phyloP scores from a whole-genome alignment of 2,888 invertebrate species.

The Flexamia atlantica region DNA sequence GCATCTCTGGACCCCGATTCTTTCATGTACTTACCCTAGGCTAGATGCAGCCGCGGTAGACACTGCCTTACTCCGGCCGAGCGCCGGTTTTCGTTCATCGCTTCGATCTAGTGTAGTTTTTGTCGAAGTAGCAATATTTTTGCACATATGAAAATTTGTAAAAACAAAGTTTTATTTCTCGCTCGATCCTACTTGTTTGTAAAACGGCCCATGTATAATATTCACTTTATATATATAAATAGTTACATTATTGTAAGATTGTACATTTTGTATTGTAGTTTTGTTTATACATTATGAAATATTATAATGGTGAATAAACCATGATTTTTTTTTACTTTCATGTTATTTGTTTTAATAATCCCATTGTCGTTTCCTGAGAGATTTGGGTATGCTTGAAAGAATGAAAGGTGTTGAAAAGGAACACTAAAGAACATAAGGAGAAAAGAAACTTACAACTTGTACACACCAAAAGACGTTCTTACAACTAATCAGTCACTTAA shows the following conservation, averaged over 20 bases:
- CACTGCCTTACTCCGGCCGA: slow-evolving; percentile 60
- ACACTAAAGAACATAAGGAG: no score
- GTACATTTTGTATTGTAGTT: slow-evolving; percentile 88
- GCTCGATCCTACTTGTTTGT: slow-evolving; percentile 63
- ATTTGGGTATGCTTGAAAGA: no score
- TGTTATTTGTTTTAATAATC: slow-evolving; percentile 16
- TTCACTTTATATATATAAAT: slow-evolving; percentile 73
- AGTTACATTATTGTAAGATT: slow-evolving; percentile 79
- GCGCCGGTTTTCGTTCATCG: slow-evolving; percentile 54
- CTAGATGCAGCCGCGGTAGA: slow-evolving; percentile 34
- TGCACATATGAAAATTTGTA: slow-evolving; percentile 61
- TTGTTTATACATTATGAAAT: slow-evolving; percentile 80
- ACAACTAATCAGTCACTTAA: no score
- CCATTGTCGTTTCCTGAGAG: neutral
- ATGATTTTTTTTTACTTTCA: slow-evolving; percentile 67
- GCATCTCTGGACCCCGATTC: slow-evolving; percentile 63
- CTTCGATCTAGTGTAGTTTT: slow-evolving; percentile 63
- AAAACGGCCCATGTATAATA: slow-evolving; percentile 76
- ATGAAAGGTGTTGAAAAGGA: no score
- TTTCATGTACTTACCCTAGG: slow-evolving; percentile 65
- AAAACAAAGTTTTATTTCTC: slow-evolving; percentile 64
- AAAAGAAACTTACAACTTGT: no score
- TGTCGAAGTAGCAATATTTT: slow-evolving; percentile 63
- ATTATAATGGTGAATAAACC: slow-evolving; percentile 75
- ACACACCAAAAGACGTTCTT: no score